A percentile compares a stretch with the other conserved stretches of the same genome.
These are phyloP conservation scores for Sympetrum striolatum DNA, from an alignment of 2,888 invertebrate species.

Conservation along the genomic window DNA sequence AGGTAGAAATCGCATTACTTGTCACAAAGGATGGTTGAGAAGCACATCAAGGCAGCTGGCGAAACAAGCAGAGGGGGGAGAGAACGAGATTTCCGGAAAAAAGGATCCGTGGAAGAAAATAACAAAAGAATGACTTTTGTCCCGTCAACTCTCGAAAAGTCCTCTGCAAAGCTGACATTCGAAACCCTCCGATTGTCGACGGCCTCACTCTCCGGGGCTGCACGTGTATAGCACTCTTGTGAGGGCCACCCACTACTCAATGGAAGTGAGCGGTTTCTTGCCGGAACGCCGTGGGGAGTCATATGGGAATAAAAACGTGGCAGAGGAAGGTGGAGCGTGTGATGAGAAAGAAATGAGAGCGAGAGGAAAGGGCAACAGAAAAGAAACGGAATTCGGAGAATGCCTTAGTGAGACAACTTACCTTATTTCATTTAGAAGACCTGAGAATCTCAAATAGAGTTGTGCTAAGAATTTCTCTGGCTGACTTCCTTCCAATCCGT, in stretches of 20 bases:
- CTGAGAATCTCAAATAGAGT: no score
- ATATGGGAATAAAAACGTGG: neutral
- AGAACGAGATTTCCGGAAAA: neutral
- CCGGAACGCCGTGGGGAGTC: neutral
- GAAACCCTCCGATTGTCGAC: slow-evolving; percentile 10
- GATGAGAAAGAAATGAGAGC: neutral
- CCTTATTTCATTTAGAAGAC: neutral
- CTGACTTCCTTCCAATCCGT: no score
- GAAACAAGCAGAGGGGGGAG: neutral
- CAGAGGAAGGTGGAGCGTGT: neutral
- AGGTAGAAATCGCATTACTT: slow-evolving; percentile 21
- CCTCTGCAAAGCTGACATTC: neutral
- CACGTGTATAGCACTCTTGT: neutral
- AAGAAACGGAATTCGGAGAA: neutral
- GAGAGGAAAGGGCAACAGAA: neutral
- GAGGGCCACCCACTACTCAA: slow-evolving; percentile 4
- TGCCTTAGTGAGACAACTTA: neutral
- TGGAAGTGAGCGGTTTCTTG: neutral
- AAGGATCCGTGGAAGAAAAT: neutral
- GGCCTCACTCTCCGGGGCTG: neutral
- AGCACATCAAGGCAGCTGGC: slow-evolving; percentile 15
- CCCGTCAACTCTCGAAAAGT: slow-evolving; percentile 3
- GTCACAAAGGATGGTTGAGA: neutral
- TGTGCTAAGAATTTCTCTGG: no score
- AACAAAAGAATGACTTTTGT: slow-evolving; percentile 36